Evolutionary conservation across 2,113 vertebrate species (phyloP), one percentile per base, ranked within the genome.

Genomic region (Aegithalos caudatus): DNA sequence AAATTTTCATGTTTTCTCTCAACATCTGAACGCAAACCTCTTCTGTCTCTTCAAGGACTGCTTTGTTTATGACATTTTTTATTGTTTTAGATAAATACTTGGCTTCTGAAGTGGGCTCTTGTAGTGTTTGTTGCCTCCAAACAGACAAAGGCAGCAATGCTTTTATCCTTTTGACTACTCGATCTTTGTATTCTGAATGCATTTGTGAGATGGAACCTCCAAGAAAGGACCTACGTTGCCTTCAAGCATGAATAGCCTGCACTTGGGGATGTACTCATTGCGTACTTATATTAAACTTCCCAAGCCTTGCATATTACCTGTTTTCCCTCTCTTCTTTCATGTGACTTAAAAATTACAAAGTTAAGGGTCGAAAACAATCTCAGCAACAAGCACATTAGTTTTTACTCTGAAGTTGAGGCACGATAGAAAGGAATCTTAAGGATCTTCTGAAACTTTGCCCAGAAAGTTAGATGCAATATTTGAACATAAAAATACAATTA

Each of bases 61-160:
- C 44, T 94, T 94, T 96, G 53, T 88, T 94, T 94, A 81, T 8
- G 6, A 64, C 23, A 31, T 70, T 71, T 76, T 73, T 67, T 28
- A 54, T 96, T 93, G 91, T 81, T 95, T 94, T 94, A 88, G 70
- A 23, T 86, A 88, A 90, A 25, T 77, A 78, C 56, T 58, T 90
- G 48, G 74, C 48, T 87, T 95, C 72, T 90, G 73, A 87, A 56
- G 23, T 50, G 81, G 45, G 25, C 51, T 89, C 40, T 78, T 80
- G 23, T 71, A 33, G 16, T 54, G 47, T 83, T 81, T 82, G 47
- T 70, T 61, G 56, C 81, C 51, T 94, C 87, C 94, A 53, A 96
- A 86, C 12, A 50, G 45, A 56, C 51, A 85, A 93, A 88, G 47
- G 38, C 48, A 94, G 81, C 82, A 92, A 15, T 1, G 4, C 40